Conservation (phyloP, 2,113 vertebrate genomes). For the Cervus canadensis region DNA sequence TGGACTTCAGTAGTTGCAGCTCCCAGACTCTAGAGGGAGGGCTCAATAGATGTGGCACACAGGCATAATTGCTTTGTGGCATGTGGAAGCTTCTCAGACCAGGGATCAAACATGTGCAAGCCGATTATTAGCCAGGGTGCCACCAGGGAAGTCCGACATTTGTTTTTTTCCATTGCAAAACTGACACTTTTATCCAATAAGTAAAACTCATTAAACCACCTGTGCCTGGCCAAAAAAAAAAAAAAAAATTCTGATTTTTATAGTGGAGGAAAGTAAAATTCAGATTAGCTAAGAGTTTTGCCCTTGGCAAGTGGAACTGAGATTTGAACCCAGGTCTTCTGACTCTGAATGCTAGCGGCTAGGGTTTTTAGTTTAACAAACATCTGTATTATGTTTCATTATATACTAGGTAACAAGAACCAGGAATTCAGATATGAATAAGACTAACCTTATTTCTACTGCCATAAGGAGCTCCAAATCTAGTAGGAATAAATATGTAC, state of each 20-base stretch:
- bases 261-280: not conserved
- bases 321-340: not conserved
- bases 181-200: not conserved
- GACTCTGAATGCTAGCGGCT: not conserved
- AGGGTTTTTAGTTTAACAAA: not conserved
- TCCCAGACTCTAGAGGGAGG: not conserved
- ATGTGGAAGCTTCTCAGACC: not conserved
- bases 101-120: not conserved
- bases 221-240: not conserved
- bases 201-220: not conserved
- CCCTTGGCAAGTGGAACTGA: not conserved
- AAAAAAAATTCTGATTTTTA: not conserved
- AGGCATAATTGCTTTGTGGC: not conserved
- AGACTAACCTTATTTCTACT: not conserved
- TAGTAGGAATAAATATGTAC: not conserved
- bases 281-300: not conserved
- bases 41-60: not conserved
- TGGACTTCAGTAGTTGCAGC: not conserved
- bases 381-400: not conserved
- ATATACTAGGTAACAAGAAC: not conserved
- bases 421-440: not conserved
- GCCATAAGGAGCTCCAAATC: not conserved
- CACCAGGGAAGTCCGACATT: not conserved
- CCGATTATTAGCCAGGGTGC: not conserved
- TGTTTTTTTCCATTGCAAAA: not conserved